Percentiles rank a stretch among this genome's conserved stretches.
phyloP scores from a whole-genome alignment of 92 coral and sea anemone species.

The Zoanthus sansibaricus region DNA sequence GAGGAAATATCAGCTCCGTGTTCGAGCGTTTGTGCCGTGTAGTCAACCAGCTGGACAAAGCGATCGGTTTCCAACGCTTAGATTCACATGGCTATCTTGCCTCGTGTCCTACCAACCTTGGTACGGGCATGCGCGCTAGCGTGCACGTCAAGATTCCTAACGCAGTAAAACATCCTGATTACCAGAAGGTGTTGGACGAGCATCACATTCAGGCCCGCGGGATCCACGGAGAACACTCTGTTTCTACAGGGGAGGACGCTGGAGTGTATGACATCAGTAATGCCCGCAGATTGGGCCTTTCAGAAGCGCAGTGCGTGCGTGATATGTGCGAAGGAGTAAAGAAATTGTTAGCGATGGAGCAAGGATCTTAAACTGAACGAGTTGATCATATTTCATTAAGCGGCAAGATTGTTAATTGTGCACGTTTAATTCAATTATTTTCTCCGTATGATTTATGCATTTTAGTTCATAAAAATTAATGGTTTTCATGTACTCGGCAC shows the following conservation, averaged over 20 bases:
- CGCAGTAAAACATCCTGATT: constrained; percentile 79
- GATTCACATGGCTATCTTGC: constrained; percentile 84
- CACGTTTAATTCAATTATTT: not conserved
- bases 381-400: not conserved
- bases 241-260: constrained; percentile 85
- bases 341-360: constrained; percentile 80
- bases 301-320: constrained; percentile 94
- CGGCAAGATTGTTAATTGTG: constrained; percentile 23
- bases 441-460: not conserved
- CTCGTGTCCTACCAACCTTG: constrained; percentile 93
- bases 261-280: constrained; percentile 92
- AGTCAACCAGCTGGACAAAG: constrained; percentile 84
- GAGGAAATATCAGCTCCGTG: constrained; percentile 92
- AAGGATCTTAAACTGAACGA: constrained; percentile 51
- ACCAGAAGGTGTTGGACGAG: constrained; percentile 84
- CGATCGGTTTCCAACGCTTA: constrained; percentile 80
- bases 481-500: not conserved
- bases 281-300: constrained; percentile 84
- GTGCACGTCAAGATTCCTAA: constrained; percentile 95
- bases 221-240: constrained; percentile 89
- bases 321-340: constrained; percentile 97
- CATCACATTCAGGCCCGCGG: constrained; percentile 88
- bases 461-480: not conserved
- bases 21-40: constrained; percentile 79
- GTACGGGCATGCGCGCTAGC: constrained; percentile 95